Conservation (phyloP, 37 sponge, comb jelly and placozoan species). For the Tethya wilhelma region DNA sequence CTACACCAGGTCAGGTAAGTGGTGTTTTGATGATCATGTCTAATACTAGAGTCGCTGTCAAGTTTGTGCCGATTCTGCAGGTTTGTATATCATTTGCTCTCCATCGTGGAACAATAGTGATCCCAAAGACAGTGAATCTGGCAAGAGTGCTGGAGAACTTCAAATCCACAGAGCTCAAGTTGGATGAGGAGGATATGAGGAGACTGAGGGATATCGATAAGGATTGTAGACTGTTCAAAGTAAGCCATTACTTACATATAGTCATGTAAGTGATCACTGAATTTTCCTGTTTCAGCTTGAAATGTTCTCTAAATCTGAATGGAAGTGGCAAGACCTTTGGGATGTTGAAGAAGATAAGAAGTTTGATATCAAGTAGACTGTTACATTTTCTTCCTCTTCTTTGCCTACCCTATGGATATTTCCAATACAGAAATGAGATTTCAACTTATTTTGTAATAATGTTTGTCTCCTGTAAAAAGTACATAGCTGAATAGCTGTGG, state of each 20-base stretch:
- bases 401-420: too few relatives aligned
- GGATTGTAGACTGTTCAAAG: constrained; percentile 36
- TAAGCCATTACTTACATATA: too few relatives aligned
- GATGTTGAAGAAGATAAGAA: constrained; percentile 30
- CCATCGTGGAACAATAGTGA: constrained; percentile 69
- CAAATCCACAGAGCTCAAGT: constrained; percentile 56
- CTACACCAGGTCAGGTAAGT: constrained; percentile 77
- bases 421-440: too few relatives aligned
- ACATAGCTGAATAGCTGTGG: too few relatives aligned
- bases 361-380: not conserved
- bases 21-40: too few relatives aligned
- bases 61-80: not conserved
- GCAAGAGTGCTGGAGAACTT: constrained; percentile 77
- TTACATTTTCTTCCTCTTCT: too few relatives aligned
- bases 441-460: too few relatives aligned
- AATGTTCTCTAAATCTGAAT: not conserved
- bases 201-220: constrained; percentile 61
- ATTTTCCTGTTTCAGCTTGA: too few relatives aligned
- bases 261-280: too few relatives aligned
- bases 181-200: constrained; percentile 80
- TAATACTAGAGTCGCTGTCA: too few relatives aligned
- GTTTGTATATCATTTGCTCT: constrained; percentile 73
- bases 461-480: too few relatives aligned
- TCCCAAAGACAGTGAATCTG: constrained; percentile 86
- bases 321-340: constrained; percentile 41